Base-by-base conservation (phyloP, 2,797 vertebrate species). In the Sebastes diaconus region DNA sequence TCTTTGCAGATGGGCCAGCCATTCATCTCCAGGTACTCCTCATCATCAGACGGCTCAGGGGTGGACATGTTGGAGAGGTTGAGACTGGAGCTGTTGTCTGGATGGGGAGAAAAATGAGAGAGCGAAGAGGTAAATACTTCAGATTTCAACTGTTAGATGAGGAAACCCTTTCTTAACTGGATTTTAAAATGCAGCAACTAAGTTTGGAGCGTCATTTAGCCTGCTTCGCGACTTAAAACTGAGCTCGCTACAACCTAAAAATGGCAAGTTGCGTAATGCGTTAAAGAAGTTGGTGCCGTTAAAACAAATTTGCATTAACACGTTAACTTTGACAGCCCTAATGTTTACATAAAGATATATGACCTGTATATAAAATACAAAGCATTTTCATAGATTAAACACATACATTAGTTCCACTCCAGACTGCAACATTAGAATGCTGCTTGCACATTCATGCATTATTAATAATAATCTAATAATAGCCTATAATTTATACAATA, bases 1-100 rank as follows among this genome's bases (percentile, higher is more conserved):
- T 97, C 97, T 1, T 97, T 96, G 92, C 98, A 99, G 93, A 97
- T 97, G 60, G 96, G 95, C 98, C 98, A 99, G 71, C 93, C 95
- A 0, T 97, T 97, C 90, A 97, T 93, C 65, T 90, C 90, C 74
- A 94, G 73, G 65, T 89, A 84, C 86, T 95, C 94, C 74, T 95
- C 89, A 12, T 87, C 79, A 12, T 59, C 69, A 4, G 36, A 2
- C 3, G 1, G 1, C 11, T 10, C 8, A 3, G 71, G n/a, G 16
- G 24, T 32, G 34, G 89, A 84, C 0, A 25, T 11, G 81, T 91
- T 84, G 30, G 95, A 89, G 30, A 50, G 9, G 77, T 93, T 95
- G 70, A 87, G 58, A 46, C 77, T 80, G 8, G 95, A 93, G 85
- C 32, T 73, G 85, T 95, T 96, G 39, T 59, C 95, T 95, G 84